Evolutionary conservation across 2,797 vertebrate genomes (phyloP), one percentile per base, ranked within the genome.

Genomic region (Cephalopachus bancanus): DNA sequence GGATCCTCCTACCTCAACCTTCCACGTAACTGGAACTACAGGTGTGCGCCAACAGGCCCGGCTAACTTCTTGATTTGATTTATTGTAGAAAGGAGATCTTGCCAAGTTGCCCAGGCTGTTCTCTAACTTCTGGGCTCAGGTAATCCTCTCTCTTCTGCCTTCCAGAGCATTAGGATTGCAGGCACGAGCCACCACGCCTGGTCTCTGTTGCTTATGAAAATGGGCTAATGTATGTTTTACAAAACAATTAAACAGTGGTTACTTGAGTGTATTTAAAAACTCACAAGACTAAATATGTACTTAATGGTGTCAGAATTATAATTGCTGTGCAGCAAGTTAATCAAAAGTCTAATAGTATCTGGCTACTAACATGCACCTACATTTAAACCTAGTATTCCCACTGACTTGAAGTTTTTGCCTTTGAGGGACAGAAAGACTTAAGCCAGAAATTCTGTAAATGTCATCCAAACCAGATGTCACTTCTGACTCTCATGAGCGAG

Each of bases 221-320:
- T 37, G 49, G 62, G 14, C 19, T 33, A 37, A 53, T 26, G 9
- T 51, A 33, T 74, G 2, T 76, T 20, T 80, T 33, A 65, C 12
- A 78, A 64, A 97, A 81, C 22, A 60, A 22, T 33, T 22, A 83
- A 85, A 51, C 5, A 60, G 33, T 17, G 15, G 33, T 17, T 11
- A 28, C 76, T 85, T 90, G 17, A 19, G 65, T 71, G 37, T 75
- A 5, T 62, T 72, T 75, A n/a, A 94, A 96, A 64, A 65, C 76
- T 33, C 16, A 17, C 4, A 69, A 67, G 53, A 33, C 51, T 87
- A 69, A 81, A 19, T 86, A 79, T 44, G 59, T 76, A 60, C 51
- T 37, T 89, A 44, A 75, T 53, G 30, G 1, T n/a, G 10, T 80
- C 60, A 59, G n/a, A 51, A 84, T 90, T 20, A 37, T 8, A 24